Base-by-base conservation (phyloP, 2,113 vertebrate genomes). In the Polyodon spathula region DNA sequence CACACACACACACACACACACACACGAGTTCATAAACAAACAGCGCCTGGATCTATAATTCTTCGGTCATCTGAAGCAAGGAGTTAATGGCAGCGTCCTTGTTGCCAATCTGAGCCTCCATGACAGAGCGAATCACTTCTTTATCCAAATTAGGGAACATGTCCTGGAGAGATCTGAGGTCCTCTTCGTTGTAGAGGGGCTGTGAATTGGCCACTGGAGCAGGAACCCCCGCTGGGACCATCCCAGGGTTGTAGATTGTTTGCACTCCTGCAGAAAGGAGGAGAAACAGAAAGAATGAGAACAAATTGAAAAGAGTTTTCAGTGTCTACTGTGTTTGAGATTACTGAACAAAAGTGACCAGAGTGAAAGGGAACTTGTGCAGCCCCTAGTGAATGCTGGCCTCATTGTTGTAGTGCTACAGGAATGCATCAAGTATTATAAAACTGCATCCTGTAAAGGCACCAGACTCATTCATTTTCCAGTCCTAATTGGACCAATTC, bases 111-210 rank as follows among this genome's bases (percentile, higher is more conserved):
- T 99, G 95, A 10, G 93, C 95, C 54, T 98, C 94, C 64, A 99
- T 79, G 69, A 99, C 95, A 0, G 93, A 93, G 69, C 90, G 92
- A 64, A 97, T 89, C 72, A 97, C 94, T 77, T 98, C 93, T 59
- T 76, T 82, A 72, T 98, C 96, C 80, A 97, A 83, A 83, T 92
- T 94, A 68, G 96, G 95, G 73, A 99, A 99, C 96, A 99, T 94
- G 76, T 99, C 95, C 76, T 93, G 91, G 67, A 99, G 86, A 64
- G 90, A 90, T 76, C 90, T 91, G 71, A 97, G 86, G 69, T 98
- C 96, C 63, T 94, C 90, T 75, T 97, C 93, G 0, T 75, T 89
- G 72, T 79, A 94, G 58, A 77, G 75, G 6, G 88, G 88, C 69
- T 89, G 91, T 48, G 77, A 70, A 4, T 83, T 84, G 8, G 86